Evolutionary conservation across 2,113 vertebrate genomes (phyloP), one percentile per base, ranked within the genome.

Genomic region (Callaeas wilsoni): DNA sequence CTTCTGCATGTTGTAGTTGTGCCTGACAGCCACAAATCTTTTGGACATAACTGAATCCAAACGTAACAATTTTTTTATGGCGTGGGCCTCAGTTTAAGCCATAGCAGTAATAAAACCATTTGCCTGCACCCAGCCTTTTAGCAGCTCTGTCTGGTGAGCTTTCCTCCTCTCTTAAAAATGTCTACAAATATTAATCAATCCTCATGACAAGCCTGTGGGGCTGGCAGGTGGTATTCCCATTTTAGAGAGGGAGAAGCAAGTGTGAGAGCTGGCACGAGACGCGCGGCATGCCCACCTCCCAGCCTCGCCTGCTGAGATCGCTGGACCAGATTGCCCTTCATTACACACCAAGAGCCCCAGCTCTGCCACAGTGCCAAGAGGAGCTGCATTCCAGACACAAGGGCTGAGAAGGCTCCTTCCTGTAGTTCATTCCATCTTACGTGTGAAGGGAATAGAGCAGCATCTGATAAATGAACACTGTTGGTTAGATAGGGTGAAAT

Each of bases 191-290:
- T 89, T 95, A 93, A 96, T 96, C 90, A 96, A 87, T 67, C 84
- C 67, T 83, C 50, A 3, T 62, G 95, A 92, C 90, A 90, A 93
- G 88, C 52, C 94, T 78, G 60, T 92, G 85, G 83, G 90, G 80
- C 73, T 95, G 86, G 92, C 96, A 97, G 94, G 93, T 96, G 92
- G 92, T 60, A 62, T 93, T 84, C 73, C 76, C 56, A 19, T 79
- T 87, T 68, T 82, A 5, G 41, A 88, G 88, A 70, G 64, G n/a
- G 87, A 75, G 79, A 81, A 79, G 84, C 37, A 9, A 94, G 75
- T 79, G 83, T 92, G 93, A 69, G 90, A 96, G 80, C 90, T 97
- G 96, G 93, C 93, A 96, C 6, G 2, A 77, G 90, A 81, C 3
- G 10, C 3, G 0, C 4, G 1, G 73, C 57, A 0, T 93, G 84